A percentile compares a stretch with the other conserved stretches of the same genome.
phyloP scores from a whole-genome alignment of 1,140 invertebrate species.

The Euura lappo region DNA sequence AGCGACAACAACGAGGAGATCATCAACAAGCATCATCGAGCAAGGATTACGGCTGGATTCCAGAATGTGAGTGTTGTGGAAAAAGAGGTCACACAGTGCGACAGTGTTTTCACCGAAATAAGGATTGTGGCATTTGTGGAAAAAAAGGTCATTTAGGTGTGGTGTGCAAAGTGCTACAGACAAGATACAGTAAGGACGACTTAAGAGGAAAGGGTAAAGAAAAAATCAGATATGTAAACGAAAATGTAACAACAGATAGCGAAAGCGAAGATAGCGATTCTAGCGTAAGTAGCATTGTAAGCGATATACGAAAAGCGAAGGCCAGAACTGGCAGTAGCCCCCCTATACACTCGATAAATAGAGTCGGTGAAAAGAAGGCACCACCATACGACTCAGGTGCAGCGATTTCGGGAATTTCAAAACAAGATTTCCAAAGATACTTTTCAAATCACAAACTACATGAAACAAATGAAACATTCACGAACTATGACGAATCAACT shows the following conservation, averaged over 20 bases:
- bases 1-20: neutral
- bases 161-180: neutral
- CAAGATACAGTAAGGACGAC: neutral
- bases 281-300: neutral
- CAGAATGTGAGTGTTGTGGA: constrained; percentile 8
- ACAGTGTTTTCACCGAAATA: neutral
- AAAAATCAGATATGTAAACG: neutral
- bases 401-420: neutral
- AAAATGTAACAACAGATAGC: neutral
- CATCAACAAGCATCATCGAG: neutral
- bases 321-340: neutral
- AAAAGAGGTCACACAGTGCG: neutral
- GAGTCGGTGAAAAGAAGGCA: neutral
- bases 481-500: neutral
- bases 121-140: neutral
- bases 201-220: neutral
- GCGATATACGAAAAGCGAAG: no score
- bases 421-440: neutral
- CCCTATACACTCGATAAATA: neutral
- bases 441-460: neutral
- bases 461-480: neutral
- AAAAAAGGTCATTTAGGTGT: neutral
- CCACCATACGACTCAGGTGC: constrained; percentile 10
- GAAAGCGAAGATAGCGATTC: neutral
- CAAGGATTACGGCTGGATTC: neutral